Evolutionary conservation across 2,888 invertebrate species (phyloP), one percentile per base, ranked within the genome.

Genomic region (Cephus spinipes): DNA sequence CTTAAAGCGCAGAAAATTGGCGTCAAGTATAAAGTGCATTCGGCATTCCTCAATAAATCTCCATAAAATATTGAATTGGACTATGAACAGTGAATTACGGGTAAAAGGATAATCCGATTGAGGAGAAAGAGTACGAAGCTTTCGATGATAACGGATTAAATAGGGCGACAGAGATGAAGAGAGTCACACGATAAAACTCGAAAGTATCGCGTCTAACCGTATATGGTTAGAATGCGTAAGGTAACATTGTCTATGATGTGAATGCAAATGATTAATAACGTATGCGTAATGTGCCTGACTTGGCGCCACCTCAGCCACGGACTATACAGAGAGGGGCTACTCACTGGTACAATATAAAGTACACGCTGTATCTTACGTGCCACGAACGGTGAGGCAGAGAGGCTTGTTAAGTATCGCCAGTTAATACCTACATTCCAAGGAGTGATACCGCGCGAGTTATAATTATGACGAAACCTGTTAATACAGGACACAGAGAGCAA

Each of bases 181-280:
- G 32, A 33, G 31, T 69, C 11, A 32, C 71, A 9, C 3, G 12
- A 32, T 31, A 71, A 55, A 55, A 55, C 23, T 55, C 23, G 55
- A 23, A 55, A 33, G 71, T 15, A 33, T 32, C 31, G 31, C 71
- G 33, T 71, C 71, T 23, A 33, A 71, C 71, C 71, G 31, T 71
- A 31, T 33, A 71, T 4, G 71, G 31, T 15, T 33, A 31, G 31
- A 71, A 71, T 71, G 71, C 71, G 71, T 71, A 71, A 71, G 2
- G 71, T 15, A 33, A 71, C 71, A 71, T 71, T 71, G 71, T 71
- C 73, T 15, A 73, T 73, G 77, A 71, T 73, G 75, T 79, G 82
- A 83, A 83, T 83, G 81, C 74, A 77, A 83, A 83, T 78, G 77
- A 81, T 77, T 78, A 69, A 75, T 79, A 79, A 76, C 55, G 73